Evolutionary conservation across 1,140 invertebrate species (phyloP).

Genomic region (Coenobita brevimanus): DNA sequence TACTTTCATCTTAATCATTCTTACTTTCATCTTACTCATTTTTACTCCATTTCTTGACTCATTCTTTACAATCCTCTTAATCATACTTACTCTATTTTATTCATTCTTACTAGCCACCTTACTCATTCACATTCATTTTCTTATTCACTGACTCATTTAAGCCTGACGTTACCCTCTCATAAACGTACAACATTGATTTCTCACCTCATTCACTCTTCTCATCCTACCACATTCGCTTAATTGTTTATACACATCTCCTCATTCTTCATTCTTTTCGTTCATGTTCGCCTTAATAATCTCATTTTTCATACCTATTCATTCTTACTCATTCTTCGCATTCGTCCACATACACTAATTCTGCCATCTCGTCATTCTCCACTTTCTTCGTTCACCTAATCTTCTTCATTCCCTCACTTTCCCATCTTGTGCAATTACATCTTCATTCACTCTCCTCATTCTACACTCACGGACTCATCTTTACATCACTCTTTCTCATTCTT

Average conservation of each 20-base stretch:
- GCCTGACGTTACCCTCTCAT: too few species aligned
- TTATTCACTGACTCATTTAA: too few species aligned
- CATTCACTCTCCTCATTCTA: not conserved
- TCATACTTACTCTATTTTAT: not conserved
- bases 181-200: too few species aligned
- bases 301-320: too few species aligned
- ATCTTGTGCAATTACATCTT: too few species aligned
- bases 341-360: not conserved
- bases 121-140: not conserved
- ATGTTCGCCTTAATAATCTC: not conserved
- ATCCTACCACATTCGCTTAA: too few species aligned
- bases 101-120: not conserved
- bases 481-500: not conserved
- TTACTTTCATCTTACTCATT: not conserved
- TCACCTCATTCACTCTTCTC: too few species aligned
- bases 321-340: not conserved
- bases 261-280: not conserved
- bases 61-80: not conserved
- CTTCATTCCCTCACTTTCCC: too few species aligned
- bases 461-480: not conserved
- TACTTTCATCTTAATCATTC: not conserved
- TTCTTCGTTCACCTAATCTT: not conserved
- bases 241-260: too few species aligned
- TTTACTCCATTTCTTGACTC: not conserved
- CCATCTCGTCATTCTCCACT: not conserved